A percentile compares a stretch with the other conserved stretches of the same genome.
phyloP scores from a whole-genome alignment of 2,113 vertebrate genomes.

The Mugil cephalus region DNA sequence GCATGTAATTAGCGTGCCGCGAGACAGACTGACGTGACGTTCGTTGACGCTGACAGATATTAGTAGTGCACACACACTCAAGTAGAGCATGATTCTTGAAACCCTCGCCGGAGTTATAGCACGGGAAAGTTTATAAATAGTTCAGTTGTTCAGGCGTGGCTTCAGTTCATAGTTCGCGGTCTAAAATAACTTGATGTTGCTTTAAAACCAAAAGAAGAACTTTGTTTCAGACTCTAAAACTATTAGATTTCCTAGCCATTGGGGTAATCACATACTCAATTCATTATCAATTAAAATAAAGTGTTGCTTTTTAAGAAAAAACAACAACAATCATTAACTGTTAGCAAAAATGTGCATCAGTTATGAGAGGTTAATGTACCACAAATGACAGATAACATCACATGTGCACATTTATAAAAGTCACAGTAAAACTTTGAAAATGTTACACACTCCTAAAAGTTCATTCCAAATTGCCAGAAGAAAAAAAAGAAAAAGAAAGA shows the following conservation, averaged over 20 bases:
- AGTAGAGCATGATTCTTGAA: conserved; percentile 12
- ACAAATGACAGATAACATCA: neutral
- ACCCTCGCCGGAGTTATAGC: neutral
- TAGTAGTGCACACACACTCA: conserved; percentile 28
- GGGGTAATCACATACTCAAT: too few species aligned
- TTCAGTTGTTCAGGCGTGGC: neutral
- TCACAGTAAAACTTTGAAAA: neutral
- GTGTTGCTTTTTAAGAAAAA: neutral
- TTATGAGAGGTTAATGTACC: neutral
- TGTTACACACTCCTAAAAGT: neutral
- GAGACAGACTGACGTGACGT: conserved; percentile 25
- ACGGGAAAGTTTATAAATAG: conserved; percentile 24
- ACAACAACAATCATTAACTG: neutral
- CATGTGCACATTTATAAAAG: neutral
- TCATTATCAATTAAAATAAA: neutral
- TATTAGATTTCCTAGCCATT: too few species aligned
- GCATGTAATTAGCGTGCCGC: conserved; percentile 54
- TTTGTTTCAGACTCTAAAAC: too few species aligned
- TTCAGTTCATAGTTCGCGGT: neutral
- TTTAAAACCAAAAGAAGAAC: too few species aligned
- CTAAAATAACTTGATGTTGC: neutral
- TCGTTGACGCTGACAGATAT: conserved; percentile 48
- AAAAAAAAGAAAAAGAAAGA: fast-evolving
- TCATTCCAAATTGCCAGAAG: neutral
- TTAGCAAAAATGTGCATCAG: neutral